Base-by-base conservation (phyloP, 2,113 vertebrate genomes). In the Lucifuga dentata region DNA sequence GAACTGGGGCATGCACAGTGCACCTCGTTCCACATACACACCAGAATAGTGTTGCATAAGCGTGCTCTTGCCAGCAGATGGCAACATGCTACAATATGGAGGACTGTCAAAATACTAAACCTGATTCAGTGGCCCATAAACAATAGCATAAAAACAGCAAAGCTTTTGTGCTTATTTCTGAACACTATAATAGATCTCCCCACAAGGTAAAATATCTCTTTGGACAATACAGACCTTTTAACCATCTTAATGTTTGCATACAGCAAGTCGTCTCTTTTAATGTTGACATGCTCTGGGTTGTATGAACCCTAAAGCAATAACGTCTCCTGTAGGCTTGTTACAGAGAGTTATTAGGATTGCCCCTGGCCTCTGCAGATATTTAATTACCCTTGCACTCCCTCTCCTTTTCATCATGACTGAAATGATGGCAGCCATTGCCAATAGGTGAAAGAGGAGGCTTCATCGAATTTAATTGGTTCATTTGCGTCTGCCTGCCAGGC, bases 381-480 rank as follows among this genome's bases (percentile, higher is more conserved):
- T 84, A 86, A 88, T 87, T 86, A 85, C 74, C 73, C 73, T 58
- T 73, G 62, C 69, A 53, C 71, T 64, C 76, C 3, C 3, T 78
- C 71, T 64, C 75, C 51, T 75, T 88, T 88, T 89, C 83, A 88
- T 87, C 75, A 74, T 78, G 79, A 84, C 62, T 70, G 58, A 81
- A 67, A 83, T 81, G 82, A 83, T 48, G 39, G 83, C 80, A 60
- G 83, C 72, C 63, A 66, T 71, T 76, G 78, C 84, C 79, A 85
- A 71, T 83, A 83, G 84, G 80, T 83, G 77, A 82, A 90, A 83
- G 74, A 74, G 75, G 75, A 81, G 79, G 80, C 72, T 86, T 84
- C 65, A 61, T 50, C 72, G 67, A 73, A 63, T 72, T 80, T 89
- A 87, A 89, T 87, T 84, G 85, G 75, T 84, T 88, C 73, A 84